Base-by-base conservation (phyloP, 2,113 vertebrate species). In the Xenopus laevis region DNA sequence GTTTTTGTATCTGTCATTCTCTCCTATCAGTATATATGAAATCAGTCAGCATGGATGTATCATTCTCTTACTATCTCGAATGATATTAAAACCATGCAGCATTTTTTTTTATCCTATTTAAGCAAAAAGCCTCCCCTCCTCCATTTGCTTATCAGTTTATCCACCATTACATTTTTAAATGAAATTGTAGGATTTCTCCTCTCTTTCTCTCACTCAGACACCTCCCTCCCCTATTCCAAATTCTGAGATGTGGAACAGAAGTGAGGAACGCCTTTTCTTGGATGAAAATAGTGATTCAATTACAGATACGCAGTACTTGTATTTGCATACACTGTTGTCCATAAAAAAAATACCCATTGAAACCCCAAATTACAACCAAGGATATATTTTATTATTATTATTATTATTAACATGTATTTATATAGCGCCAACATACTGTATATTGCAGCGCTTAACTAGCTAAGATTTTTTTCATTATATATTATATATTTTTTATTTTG, bases 281-380 rank as follows among this genome's bases (percentile, higher is more conserved):
- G 91, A 91, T 96, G 92, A 92, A 89, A 96, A 96, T 95, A 91
- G 88, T 94, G 93, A 98, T 98, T 94, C 94, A 99, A 98, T 99
- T 98, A 98, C 89, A 98, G 97, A 98, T 98, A 91, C 73, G 69
- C 81, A 72, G 89, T 86, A 86, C 74, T 63, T 69, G 27, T 50
- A 77, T 77, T 77, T 77, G 67, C 74, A 77, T 77, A 77, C 55
- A 64, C 46, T 64, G 67, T 60, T 67, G 20, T 52, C 71, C 45
- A 46, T 60, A 53, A 11, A 10, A n/a, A n/a, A 0, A n/a, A 65
- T 8, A 10, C 70, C 53, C 33, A 81, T 84, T 84, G 84, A 85
- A 86, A 83, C 84, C 84, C 84, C 81, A 79, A 85, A 84, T 78
- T 81, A 78, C 81, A 71, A 79, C 82, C 84, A 59, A 84, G 84